A percentile compares a stretch with the other conserved stretches of the same genome.
Conservation (phyloP, 2,113 vertebrate species). For the Paraplagusia blochii region DNA sequence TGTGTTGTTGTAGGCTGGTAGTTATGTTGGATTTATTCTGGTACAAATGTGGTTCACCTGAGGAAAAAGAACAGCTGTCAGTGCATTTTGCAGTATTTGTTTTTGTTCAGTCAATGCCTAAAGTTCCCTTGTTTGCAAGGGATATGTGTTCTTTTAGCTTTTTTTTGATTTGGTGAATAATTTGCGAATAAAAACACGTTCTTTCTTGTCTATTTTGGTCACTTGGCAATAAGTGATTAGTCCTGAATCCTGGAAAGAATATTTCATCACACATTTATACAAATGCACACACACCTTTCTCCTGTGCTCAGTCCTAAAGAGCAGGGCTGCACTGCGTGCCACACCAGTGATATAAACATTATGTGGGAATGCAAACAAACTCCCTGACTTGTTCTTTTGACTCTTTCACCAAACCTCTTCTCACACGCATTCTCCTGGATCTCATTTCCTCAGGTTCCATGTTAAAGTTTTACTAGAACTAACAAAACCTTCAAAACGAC, state of each 20-base stretch:
- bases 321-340: slow-evolving; percentile 35
- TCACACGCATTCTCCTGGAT: slow-evolving; percentile 37
- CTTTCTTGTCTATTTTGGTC: slow-evolving; percentile 15
- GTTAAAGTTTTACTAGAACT: slow-evolving; percentile 23
- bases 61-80: slow-evolving; percentile 33
- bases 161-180: background rate
- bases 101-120: slow-evolving; percentile 31
- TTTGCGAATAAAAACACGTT: slow-evolving; percentile 37
- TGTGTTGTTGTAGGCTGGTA: slow-evolving; percentile 65
- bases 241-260: slow-evolving; percentile 25
- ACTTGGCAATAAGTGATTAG: slow-evolving; percentile 31
- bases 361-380: slow-evolving; percentile 74
- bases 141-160: background rate
- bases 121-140: background rate
- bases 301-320: slow-evolving; percentile 18
- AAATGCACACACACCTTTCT: slow-evolving; percentile 8
- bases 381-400: slow-evolving; percentile 41
- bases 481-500: slow-evolving; percentile 25
- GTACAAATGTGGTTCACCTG: slow-evolving; percentile 52
- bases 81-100: slow-evolving; percentile 26
- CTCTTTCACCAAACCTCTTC: slow-evolving; percentile 50
- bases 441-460: slow-evolving; percentile 29
- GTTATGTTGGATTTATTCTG: slow-evolving; percentile 49
- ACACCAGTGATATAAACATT: slow-evolving; percentile 67
- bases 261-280: slow-evolving; percentile 28